Percentiles rank a stretch among this genome's conserved stretches.
Conservation (phyloP, 2,797 vertebrate species). For the Acropternis orthonyx region DNA sequence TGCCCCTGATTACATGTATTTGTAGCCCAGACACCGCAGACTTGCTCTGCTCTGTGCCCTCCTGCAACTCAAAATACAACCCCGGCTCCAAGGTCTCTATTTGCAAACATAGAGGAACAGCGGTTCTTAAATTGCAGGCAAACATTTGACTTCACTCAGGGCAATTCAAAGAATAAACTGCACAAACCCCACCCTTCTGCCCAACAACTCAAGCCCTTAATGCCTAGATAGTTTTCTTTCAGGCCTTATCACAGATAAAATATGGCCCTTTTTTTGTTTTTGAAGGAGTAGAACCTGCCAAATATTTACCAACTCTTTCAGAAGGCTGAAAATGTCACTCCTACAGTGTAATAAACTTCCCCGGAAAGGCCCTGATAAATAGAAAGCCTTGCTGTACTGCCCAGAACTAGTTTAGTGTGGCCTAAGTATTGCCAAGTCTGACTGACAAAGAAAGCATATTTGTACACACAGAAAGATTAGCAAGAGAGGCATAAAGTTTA, state of each 20-base stretch:
- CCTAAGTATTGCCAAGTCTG: constrained; percentile 25
- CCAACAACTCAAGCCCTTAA: not conserved
- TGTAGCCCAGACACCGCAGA: not conserved
- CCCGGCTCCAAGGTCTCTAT: constrained; percentile 35
- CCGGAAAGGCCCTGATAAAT: constrained; percentile 30
- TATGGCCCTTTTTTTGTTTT: not conserved
- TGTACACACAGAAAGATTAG: constrained; percentile 59
- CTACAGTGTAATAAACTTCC: constrained; percentile 40
- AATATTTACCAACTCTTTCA: constrained; percentile 72
- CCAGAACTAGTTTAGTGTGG: constrained; percentile 46
- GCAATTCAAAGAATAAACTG: constrained; percentile 54
- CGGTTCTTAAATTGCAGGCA: constrained; percentile 34
- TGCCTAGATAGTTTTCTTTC: constrained; percentile 60
- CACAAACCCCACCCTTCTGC: constrained; percentile 14
- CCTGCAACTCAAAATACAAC: constrained; percentile 15
- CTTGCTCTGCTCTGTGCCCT: not conserved
- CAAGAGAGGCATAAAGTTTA: constrained; percentile 50
- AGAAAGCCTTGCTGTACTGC: constrained; percentile 16
- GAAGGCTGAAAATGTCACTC: constrained; percentile 54
- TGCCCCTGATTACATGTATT: not conserved
- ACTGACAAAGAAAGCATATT: constrained; percentile 36
- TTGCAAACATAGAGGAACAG: constrained; percentile 40
- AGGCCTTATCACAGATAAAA: constrained; percentile 52
- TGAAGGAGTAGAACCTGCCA: constrained; percentile 57
- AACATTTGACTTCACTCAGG: constrained; percentile 44